A percentile compares a stretch with the other conserved stretches of the same genome.
Conservation (phyloP, 2,113 vertebrate genomes). For the Ceyx margarethae region DNA sequence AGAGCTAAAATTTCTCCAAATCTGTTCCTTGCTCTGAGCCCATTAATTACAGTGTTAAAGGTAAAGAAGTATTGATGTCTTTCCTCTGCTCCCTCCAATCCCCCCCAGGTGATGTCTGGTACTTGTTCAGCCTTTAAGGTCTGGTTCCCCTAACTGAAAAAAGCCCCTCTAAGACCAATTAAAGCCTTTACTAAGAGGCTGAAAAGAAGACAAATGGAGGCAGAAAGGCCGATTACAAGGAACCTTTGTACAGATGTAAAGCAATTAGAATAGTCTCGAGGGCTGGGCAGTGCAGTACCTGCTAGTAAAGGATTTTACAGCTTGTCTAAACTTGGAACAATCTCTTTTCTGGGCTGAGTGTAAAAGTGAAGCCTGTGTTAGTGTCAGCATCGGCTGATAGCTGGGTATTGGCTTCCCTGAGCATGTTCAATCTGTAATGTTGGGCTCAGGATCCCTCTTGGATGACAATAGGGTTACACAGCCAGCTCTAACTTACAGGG, state of each 20-base stretch:
- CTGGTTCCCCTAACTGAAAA: slow-evolving; percentile 85
- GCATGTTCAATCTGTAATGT: slow-evolving; percentile 79
- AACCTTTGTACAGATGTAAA: slow-evolving; percentile 99
- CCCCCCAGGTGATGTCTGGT: slow-evolving; percentile 78
- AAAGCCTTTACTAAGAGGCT: slow-evolving; percentile 94
- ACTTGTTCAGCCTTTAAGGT: slow-evolving; percentile 84
- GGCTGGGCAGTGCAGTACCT: slow-evolving; percentile 85
- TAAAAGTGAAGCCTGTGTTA: slow-evolving; percentile 88
- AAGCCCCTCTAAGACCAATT: slow-evolving; percentile 99
- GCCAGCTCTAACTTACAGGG: slow-evolving; percentile 62
- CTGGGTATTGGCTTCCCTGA: slow-evolving; percentile 79
- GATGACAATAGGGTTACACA: slow-evolving; percentile 78
- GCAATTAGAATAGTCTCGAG: slow-evolving; percentile 95
- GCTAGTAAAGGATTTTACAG: slow-evolving; percentile 88
- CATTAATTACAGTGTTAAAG: slow-evolving; percentile 97
- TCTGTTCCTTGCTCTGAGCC: slow-evolving; percentile 81
- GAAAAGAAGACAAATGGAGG: slow-evolving; percentile 99
- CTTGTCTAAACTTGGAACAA: slow-evolving; percentile 92
- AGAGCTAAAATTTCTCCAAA: slow-evolving; percentile 75
- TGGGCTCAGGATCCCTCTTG: slow-evolving; percentile 74
- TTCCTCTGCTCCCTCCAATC: slow-evolving; percentile 72
- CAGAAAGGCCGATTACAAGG: slow-evolving; percentile 96
- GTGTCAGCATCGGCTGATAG: slow-evolving; percentile 88
- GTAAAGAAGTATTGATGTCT: slow-evolving; percentile 90
- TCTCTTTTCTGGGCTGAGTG: slow-evolving; percentile 85